Conservation (phyloP, 2,113 vertebrate genomes). For the Centropristis striata region DNA sequence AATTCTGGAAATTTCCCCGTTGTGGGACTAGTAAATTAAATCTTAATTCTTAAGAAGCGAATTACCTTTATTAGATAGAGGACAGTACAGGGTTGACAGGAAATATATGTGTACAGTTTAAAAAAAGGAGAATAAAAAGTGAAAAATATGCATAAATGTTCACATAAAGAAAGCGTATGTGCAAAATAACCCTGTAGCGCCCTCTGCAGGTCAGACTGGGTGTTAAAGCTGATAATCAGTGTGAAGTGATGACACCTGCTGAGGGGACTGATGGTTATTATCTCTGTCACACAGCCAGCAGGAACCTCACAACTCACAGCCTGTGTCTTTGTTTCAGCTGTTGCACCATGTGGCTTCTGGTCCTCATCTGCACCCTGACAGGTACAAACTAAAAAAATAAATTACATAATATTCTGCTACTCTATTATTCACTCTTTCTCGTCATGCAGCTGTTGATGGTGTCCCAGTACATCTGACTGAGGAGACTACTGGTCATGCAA, state of each 20-base stretch:
- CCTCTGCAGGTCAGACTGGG: neutral
- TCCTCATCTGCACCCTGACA: neutral
- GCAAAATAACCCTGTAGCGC: neutral
- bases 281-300: neutral
- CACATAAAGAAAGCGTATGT: neutral
- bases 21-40: too few species aligned
- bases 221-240: constrained; percentile 2
- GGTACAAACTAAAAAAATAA: constrained; percentile 18
- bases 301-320: accelerated
- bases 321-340: accelerated
- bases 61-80: too few species aligned
- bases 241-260: constrained; percentile 45
- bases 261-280: neutral
- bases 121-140: too few species aligned
- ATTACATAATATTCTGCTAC: accelerated
- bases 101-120: too few species aligned
- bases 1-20: too few species aligned
- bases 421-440: neutral
- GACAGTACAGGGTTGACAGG: neutral
- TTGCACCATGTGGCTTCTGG: constrained; percentile 23
- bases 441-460: constrained; percentile 18
- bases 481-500: accelerated
- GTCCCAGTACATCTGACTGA: neutral
- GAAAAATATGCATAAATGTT: neutral
- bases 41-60: too few species aligned